These are phyloP conservation scores for Tauraco hartlaubi DNA, from an alignment of 2,797 vertebrate genomes.

Conservation along the genomic window DNA sequence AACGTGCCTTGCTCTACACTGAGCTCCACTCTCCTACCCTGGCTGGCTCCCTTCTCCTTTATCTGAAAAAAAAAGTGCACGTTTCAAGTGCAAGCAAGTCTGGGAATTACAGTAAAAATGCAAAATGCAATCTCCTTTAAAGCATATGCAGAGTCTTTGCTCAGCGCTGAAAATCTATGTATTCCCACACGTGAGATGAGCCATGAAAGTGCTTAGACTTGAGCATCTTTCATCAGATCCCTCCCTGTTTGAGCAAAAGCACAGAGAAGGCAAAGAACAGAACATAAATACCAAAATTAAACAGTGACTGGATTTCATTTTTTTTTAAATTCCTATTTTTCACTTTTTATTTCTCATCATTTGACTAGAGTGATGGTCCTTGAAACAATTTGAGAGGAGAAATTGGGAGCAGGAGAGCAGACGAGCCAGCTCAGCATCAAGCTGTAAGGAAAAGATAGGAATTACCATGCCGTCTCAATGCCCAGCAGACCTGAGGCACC, in stretches of 20 bases:
- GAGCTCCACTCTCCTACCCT: not conserved
- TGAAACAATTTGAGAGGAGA: not conserved
- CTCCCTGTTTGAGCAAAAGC: not conserved
- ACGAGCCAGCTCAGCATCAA: not conserved
- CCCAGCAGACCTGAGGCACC: constrained; percentile 5
- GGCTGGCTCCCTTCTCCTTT: constrained; percentile 32
- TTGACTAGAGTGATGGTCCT: not conserved
- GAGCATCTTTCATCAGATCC: not conserved
- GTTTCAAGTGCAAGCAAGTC: not conserved
- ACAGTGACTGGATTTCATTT: not conserved
- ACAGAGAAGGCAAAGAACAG: not conserved
- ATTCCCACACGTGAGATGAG: not conserved
- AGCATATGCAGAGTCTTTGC: not conserved
- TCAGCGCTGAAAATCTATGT: not conserved
- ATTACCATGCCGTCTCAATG: not conserved
- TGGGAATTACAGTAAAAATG: not conserved
- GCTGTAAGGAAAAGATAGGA: not conserved
- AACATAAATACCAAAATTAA: not conserved
- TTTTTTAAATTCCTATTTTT: not conserved
- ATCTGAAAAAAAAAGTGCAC: not conserved
- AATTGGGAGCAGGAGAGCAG: not conserved
- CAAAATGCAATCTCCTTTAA: not conserved
- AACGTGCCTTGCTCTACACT: not conserved
- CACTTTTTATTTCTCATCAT: not conserved
- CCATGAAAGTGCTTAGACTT: not conserved